These are phyloP conservation scores for Lophius americanus DNA, from an alignment of 2,797 vertebrate species.

Conservation along the genomic window DNA sequence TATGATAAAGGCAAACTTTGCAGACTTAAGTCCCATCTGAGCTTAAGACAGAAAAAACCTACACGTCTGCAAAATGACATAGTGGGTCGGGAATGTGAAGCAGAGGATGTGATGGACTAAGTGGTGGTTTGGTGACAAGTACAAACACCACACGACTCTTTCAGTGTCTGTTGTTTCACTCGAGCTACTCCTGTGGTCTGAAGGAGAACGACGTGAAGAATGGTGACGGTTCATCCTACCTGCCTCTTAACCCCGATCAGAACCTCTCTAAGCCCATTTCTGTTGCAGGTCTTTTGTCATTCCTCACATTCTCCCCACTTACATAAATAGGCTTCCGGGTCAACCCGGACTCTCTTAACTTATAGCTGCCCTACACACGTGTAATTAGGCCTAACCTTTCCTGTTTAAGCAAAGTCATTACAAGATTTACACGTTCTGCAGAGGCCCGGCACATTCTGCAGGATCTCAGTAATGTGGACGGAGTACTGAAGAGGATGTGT, in stretches of 20 bases:
- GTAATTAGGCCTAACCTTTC: conserved; percentile 71
- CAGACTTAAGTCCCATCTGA: neutral
- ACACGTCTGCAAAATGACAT: conserved; percentile 5
- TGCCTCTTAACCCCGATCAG: conserved; percentile 25
- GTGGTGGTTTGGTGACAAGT: conserved; percentile 29
- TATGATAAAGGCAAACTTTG: conserved; percentile 21
- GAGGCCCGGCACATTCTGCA: conserved; percentile 17
- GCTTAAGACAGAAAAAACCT: neutral
- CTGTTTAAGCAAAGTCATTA: conserved; percentile 67
- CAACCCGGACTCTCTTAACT: conserved; percentile 57
- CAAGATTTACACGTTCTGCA: conserved; percentile 58
- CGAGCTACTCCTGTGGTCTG: conserved; percentile 19
- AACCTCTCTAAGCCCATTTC: conserved; percentile 9
- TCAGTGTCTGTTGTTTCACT: conserved; percentile 21
- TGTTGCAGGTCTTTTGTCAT: conserved; percentile 60
- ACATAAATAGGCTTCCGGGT: conserved; percentile 53
- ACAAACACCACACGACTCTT: conserved; percentile 10
- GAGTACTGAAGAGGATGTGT: neutral
- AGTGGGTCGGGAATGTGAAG: conserved; percentile 1
- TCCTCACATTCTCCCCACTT: conserved; percentile 68
- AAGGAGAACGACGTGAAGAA: conserved; percentile 37
- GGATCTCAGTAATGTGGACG: conserved; percentile 24
- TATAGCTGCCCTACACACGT: conserved; percentile 47
- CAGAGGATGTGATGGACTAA: conserved; percentile 18
- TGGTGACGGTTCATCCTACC: conserved; percentile 21